Evolutionary conservation across 2,888 invertebrate species (phyloP), one percentile per base, ranked within the genome.

Genomic region (Drosophila setosimentum): DNA sequence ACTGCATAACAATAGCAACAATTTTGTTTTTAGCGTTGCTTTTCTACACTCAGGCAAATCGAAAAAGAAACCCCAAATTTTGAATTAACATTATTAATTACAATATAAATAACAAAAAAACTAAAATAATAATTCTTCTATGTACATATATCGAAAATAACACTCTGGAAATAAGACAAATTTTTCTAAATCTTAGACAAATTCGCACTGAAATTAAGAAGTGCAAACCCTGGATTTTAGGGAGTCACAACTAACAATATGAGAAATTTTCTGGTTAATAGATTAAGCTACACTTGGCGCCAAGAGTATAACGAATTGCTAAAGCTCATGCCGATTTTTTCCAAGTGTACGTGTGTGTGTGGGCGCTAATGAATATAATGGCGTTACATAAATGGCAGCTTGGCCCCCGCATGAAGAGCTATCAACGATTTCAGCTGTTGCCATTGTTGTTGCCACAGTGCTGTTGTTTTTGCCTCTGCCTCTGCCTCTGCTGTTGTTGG

Each of bases 311-410:
- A 33, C 33, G n/a, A 21, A 33, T 33, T 33, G 13, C 33, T 33
- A 4, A 37, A 11, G 11, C 11, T 33, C 33, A 33, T 5, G 6
- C n/a, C 21, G 2, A 3, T 45, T 45, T 45, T 45, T 45, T 24
- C 8, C 13, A 16, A 45, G 45, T 45, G 45, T 45, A 45, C 51
- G 49, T 54, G 30, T 50, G 48, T 60, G 78, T 82, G 70, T 66
- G 80, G 65, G 68, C 76, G 86, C 83, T 89, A 87, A 87, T 89
- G 87, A 87, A 85, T 87, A 85, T 89, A 89, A 89, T 87, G 86
- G 89, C 76, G 76, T 87, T 87, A 85, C 85, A 89, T 80, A 80
- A 87, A 80, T 77, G 90, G 77, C 73, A 76, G 73, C 77, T 71
- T 76, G 70, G 61, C 64, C 70, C 65, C 49, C 29, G 55, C 50